Base-by-base conservation (phyloP, 2,797 vertebrate species). In the Setipinna tenuifilis region DNA sequence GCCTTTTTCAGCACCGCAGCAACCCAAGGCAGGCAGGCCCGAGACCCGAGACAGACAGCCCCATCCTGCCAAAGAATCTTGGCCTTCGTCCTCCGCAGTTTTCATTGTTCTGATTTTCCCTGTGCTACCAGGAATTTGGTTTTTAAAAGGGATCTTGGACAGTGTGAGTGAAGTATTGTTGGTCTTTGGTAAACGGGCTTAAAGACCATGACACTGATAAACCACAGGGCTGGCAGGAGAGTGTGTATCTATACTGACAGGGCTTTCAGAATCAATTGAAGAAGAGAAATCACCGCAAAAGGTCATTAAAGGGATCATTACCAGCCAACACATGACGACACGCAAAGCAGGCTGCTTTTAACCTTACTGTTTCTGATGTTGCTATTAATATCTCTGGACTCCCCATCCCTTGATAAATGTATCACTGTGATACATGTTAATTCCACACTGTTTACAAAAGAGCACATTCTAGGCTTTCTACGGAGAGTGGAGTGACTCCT, bases 391-490 rank as follows among this genome's bases (percentile, higher is more conserved):
- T 31, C 28, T 31, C 16, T 71, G 65, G 25, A 16, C 14, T 71
- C 65, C 28, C 31, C 25, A 71, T 71, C 65, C 25, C 28, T 68
- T 25, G 31, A 71, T 78, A 44, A 35, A 81, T 87, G 89, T 90
- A 90, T 86, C 88, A 86, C 91, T 89, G 86, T 84, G 44, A 78
- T 59, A 88, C 88, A 92, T 90, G 86, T 83, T 9, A 78, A 81
- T 83, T 92, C 91, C 93, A 94, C 95, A 96, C 93, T 93, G 94
- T 96, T 95, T 95, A 93, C 89, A 94, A 85, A 83, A 87, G 83
- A 86, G 92, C 91, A 92, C 90, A 88, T 90, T 93, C 89, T 80
- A 75, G 90, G 84, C 90, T 87, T 83, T 50, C 83, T 85, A 88
- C 78, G 71, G 81, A 58, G 86, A 85, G 88, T 28, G 59, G 91